Base-by-base conservation (phyloP, 2,888 invertebrate species). In the Diarsia rubi region DNA sequence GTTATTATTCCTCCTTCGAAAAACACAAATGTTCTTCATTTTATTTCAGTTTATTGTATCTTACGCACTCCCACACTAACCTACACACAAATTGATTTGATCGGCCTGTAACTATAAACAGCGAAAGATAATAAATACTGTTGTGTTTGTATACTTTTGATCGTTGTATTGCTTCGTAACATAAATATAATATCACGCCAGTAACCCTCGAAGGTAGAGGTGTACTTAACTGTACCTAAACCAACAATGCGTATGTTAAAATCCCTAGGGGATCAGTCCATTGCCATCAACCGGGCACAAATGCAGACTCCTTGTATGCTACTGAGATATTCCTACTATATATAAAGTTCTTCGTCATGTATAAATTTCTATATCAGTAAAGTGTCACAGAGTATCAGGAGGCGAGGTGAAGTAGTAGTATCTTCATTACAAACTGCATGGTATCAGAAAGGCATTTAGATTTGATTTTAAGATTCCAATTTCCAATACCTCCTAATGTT, bases 41-140 rank as follows among this genome's bases (percentile, higher is more conserved):
- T 67, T 54, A 70, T 79, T 70, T 52, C 27, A 31, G 57, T 75
- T 69, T 82, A 69, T 67, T 59, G 37, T 52, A 69, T 67, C 16
- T 27, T 31, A 42, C 42, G 3, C 37, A 31, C 57, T 19, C 83
- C 73, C 64, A 73, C 68, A 66, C 59, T 24, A 31, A 72, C 67
- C 47, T 24, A 65, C 47, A 63, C 45, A 75, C 9, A 42, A 71
- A 69, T 83, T 73, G 76, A 75, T 82, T 47, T 52, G 60, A 84
- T 76, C 74, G 44, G 67, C 8, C 68, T 52, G 75, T 68, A 60
- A 57, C 12, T 70, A 57, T 71, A 85, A 75, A 77, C 76, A 82
- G 12, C 8, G 24, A 19, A 3, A 3, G 9, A 69, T 6, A 62
- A 42, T 16, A 62, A 16, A 42, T 62, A 42, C 8, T 24, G 14